Evolutionary conservation across 2,888 invertebrate genomes (phyloP), one percentile per base, ranked within the genome.

Genomic region (Hydroisotoma schaefferi): DNA sequence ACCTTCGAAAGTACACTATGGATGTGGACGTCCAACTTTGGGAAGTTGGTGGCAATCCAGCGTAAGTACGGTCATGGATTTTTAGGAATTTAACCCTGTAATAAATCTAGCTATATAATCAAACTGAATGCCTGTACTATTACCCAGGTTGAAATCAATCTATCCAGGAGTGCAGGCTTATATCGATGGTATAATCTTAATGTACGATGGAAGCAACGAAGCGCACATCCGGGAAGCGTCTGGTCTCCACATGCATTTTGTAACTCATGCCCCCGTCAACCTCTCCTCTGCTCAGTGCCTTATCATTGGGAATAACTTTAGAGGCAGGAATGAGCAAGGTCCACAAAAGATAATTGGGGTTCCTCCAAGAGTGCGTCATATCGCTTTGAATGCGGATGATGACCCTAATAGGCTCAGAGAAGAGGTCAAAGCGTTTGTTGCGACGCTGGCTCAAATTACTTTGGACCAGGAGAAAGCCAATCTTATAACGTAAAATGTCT

Each of bases 1-100:
- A 69, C 12, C 43, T 70, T 10, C 59, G 66, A 27, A 69, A 72
- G 43, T 67, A 67, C 33, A 63, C 29, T 10, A 52, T 64, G 38
- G 72, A 72, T 25, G 58, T 67, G 15, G 72, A 72, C 27, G 52
- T 59, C 12, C 70, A 72, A 55, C 53, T 72, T 1, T 72, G 70
- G 72, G 72, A 72, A 64, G 60, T 72, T 22, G 72, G 72, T n/a
- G 72, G 72, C 12, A 69, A 70, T 59, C 72, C 72, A 25, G 61
- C 59, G 69, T 67, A 64, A 26, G 38, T 26, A n/a, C 2, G n/a
- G n/a, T n/a, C n/a, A n/a, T n/a, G n/a, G n/a, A n/a, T n/a, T n/a
- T n/a, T n/a, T n/a, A n/a, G n/a, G n/a, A n/a, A n/a, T n/a, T n/a
- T n/a, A n/a, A n/a, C 48, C 48, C 27, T 23, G 5, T n/a, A 48